Evolutionary conservation across 2,888 invertebrate species (phyloP), one percentile per base, ranked within the genome.

Genomic region (Agrotis clavis): DNA sequence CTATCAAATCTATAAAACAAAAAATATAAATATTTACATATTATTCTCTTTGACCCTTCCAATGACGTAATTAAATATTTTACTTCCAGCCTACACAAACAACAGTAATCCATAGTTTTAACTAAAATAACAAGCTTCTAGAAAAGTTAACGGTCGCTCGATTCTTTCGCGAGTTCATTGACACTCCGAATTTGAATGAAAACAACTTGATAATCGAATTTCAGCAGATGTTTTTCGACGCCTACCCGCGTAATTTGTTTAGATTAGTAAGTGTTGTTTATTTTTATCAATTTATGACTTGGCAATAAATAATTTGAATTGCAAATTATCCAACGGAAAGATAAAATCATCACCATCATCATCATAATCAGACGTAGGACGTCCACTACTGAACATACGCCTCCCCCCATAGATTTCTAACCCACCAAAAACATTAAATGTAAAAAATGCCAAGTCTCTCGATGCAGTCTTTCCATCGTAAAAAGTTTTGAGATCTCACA

Each of bases 131-230:
- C 51, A 11, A 53, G 57, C n/a, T 59, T 63, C 45, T 66, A 57
- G 45, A 57, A 50, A 65, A 56, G 5, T 4, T 64, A 74, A 79
- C 79, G 70, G 79, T 64, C 53, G 41, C n/a, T 41, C 45, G 59
- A 41, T 51, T 50, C 0, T 60, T 50, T 35, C 19, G 48, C 65
- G n/a, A 66, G 78, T 78, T 78, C 78, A 67, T 63, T 79, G 78
- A 78, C 77, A 56, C 41, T 54, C 25, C 25, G 35, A 66, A 73
- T 73, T 61, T 56, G 13, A 21, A 74, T 54, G 65, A 78, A 79
- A 74, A 79, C 75, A 66, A 53, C 7, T 18, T 41, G 41, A 41
- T 70, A 51, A 75, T 63, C 70, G 66, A 67, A 51, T 30, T 57
- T 74, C 50, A 16, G 56, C 50, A 13, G 56, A 78, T 62, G 65